Evolutionary conservation across 2,797 vertebrate genomes (phyloP).

Genomic region (Chaenodraco wilsoni): DNA sequence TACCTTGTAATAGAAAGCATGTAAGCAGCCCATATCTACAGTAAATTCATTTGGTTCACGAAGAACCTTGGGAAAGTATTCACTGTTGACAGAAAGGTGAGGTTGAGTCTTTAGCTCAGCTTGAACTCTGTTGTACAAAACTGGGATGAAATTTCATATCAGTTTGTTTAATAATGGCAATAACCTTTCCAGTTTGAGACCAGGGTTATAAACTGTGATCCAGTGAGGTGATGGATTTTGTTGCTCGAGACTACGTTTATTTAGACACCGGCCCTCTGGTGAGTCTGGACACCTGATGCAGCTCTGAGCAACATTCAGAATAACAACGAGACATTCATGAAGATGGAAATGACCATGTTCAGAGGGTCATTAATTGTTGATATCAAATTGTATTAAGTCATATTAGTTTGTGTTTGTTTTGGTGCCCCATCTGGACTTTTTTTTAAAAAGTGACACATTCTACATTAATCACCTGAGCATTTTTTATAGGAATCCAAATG

Average conservation of each 20-base stretch:
- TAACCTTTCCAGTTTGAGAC: constrained; percentile 28
- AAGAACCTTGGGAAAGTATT: constrained; percentile 56
- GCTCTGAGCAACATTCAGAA: constrained; percentile 18
- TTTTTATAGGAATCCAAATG: constrained; percentile 3
- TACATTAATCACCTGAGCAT: not conserved
- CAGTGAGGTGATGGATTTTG: constrained; percentile 7
- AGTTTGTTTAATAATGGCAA: constrained; percentile 51
- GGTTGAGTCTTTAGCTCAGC: constrained; percentile 43
- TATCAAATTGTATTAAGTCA: not conserved
- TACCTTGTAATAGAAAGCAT: not conserved
- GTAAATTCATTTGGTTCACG: constrained; percentile 7
- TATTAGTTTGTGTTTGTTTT: not conserved
- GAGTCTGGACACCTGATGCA: constrained; percentile 16
- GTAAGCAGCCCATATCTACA: not conserved
- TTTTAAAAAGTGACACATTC: not conserved
- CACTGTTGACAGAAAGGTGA: constrained; percentile 17
- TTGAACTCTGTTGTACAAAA: constrained; percentile 47
- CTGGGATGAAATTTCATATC: constrained; percentile 58
- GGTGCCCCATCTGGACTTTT: not conserved
- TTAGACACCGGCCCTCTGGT: constrained; percentile 20
- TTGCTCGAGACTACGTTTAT: constrained; percentile 38
- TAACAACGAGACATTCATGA: constrained; percentile 22
- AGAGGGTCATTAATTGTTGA: constrained; percentile 1
- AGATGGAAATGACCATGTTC: constrained; percentile 13
- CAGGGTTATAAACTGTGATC: constrained; percentile 7